Evolutionary conservation across 2,797 vertebrate species (phyloP).

Genomic region (Astyanax mexicanus): DNA sequence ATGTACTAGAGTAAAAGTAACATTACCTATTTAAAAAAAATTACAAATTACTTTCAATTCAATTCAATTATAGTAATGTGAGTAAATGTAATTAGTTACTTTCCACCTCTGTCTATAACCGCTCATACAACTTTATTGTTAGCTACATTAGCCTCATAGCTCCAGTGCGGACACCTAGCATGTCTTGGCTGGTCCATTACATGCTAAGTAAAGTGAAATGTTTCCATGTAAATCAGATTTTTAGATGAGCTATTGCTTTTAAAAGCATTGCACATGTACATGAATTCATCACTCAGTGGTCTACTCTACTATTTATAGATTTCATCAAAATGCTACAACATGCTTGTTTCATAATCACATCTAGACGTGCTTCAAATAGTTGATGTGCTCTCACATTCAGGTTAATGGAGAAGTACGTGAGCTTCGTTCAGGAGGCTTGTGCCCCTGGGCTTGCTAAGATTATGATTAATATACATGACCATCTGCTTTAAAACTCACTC

Average conservation of each 20-base stretch:
- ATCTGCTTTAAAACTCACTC: slow-evolving; percentile 54
- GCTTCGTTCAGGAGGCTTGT: slow-evolving; percentile 41
- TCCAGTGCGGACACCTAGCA: background rate
- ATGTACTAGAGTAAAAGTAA: no score
- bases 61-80: no score
- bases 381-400: slow-evolving; percentile 10
- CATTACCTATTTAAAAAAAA: no score
- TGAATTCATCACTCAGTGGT: background rate
- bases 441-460: slow-evolving; percentile 39
- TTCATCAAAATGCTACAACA: background rate
- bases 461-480: slow-evolving; percentile 58
- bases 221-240: background rate
- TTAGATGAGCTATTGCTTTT: background rate
- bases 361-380: background rate
- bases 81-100: no score
- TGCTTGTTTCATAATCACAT: background rate
- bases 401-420: slow-evolving; percentile 27
- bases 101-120: no score
- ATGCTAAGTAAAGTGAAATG: background rate
- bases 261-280: no score
- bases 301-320: background rate
- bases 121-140: no score
- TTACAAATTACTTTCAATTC: no score
- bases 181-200: background rate
- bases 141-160: background rate